Base-by-base conservation (phyloP, 2,888 invertebrate genomes). In the Stomorhina lunata region DNA sequence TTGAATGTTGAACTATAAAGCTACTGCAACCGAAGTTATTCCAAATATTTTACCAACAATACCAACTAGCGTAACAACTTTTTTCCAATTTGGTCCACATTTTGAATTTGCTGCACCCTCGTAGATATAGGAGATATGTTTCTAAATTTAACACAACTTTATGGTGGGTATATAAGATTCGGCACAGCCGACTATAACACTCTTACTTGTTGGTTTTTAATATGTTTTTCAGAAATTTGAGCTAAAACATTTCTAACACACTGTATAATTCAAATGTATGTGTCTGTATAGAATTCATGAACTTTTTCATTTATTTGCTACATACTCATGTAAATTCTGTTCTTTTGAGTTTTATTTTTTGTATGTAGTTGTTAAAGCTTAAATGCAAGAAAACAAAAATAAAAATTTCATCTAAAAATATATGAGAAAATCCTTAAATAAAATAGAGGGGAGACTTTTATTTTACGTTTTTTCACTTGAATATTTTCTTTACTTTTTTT, bases 391-490 rank as follows among this genome's bases (percentile, higher is more conserved):
- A 34, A 20, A 25, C 6, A n/a, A 63, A 63, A 25, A 63, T 65
- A 17, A 77, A 7, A 4, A 61, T 61, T 77, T 43, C 25, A 43
- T 34, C 80, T 80, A 79, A 73, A 80, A 40, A 81, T 68, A 78
- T 45, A 50, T 65, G 45, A 73, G 48, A 61, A 15, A 66, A 69
- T 57, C 22, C 34, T 55, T 55, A 22, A 15, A 75, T 69, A 63
- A 63, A 69, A 66, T 73, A 34, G 66, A 75, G 78, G 85, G 85
- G 84, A 80, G 66, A 76, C 32, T 84, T 84, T 84, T 83, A 81
- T 84, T 81, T 84, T 82, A 61, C 45, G 55, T 76, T 81, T 77
- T 80, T 82, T 34, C 55, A 22, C 25, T 77, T 40, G 22, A 66
- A 29, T 40, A n/a, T 17, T 59, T 55, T 50, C 17, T 12, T n/a